Base-by-base conservation (phyloP, 2,888 invertebrate genomes). In the Mayetiola destructor region DNA sequence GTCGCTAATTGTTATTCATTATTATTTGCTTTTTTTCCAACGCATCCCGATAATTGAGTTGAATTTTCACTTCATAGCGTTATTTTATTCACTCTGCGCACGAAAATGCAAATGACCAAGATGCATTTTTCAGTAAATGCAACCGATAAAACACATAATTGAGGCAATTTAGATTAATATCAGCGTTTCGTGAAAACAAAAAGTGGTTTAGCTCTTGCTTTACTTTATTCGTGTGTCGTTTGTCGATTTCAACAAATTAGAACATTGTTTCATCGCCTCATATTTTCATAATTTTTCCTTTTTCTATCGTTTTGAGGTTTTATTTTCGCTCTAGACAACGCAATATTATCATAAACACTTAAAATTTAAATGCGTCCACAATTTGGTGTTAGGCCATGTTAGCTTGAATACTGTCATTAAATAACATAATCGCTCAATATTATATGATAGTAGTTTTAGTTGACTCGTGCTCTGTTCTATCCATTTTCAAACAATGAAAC, bases 81-180 rank as follows among this genome's bases (percentile, higher is more conserved):
- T 48, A 48, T 27, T n/a, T 27, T 27, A 27, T 48, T 48, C 23
- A 48, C 48, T 48, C 23, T 12, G n/a, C 16, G n/a, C 48, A 27
- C 6, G 4, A 8, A 48, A 48, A 48, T 48, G 48, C 48, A 48
- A 48, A 48, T 48, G 48, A n/a, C 5, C 8, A 27, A 42, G 48
- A 48, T 48, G 48, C 48, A 48, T 48, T 48, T n/a, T n/a, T 48
- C 12, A 27, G 48, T 48, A n/a, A 48, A 48, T 16, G 16, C 14
- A n/a, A 27, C 48, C 48, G 48, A 48, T 48, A 48, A 48, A 48
- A 48, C 27, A 48, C 48, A 48, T 48, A 48, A 48, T 48, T 48
- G 48, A 48, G 27, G 48, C 48, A 48, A 48, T 48, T 48, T 48
- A 48, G 48, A 48, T 48, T 4, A 4, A 9, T 48, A 48, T 48